Conservation (phyloP, 2,888 invertebrate species). For the Allolobophora icterica region DNA sequence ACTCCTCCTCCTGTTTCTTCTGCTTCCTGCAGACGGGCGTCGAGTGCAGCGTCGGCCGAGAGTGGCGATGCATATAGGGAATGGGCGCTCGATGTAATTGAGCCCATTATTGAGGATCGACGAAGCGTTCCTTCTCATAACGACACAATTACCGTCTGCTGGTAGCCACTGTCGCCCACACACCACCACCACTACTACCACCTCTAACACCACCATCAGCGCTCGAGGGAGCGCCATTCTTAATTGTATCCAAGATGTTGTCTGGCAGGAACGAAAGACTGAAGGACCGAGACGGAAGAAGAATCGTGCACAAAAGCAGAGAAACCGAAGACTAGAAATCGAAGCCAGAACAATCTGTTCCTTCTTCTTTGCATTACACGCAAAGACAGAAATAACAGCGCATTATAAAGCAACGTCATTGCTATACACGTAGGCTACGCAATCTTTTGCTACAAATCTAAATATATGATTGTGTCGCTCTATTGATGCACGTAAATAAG, state of each 20-base stretch:
- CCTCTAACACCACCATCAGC: not conserved
- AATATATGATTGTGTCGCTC: too few species aligned
- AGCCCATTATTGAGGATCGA: not conserved
- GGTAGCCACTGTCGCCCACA: not conserved
- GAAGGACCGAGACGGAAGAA: not conserved
- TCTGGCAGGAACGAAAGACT: not conserved
- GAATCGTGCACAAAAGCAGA: not conserved
- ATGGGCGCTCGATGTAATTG: slow-evolving; percentile 20
- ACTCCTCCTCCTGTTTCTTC: not conserved
- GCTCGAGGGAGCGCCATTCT: not conserved
- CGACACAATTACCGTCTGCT: slow-evolving; percentile 24
- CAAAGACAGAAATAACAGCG: not conserved
- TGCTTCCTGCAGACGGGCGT: not conserved
- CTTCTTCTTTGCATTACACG: not conserved
- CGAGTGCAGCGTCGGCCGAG: not conserved
- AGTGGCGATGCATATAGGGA: not conserved
- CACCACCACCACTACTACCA: too few species aligned
- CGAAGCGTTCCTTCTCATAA: slow-evolving; percentile 29
- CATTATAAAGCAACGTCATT: not conserved
- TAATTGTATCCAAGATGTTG: not conserved
- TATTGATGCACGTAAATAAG: too few species aligned
- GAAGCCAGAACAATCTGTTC: not conserved
- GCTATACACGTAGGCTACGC: too few species aligned
- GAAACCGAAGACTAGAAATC: not conserved
- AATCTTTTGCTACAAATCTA: too few species aligned